Conservation (phyloP, 1,140 invertebrate genomes). For the Achatina immaculata region DNA sequence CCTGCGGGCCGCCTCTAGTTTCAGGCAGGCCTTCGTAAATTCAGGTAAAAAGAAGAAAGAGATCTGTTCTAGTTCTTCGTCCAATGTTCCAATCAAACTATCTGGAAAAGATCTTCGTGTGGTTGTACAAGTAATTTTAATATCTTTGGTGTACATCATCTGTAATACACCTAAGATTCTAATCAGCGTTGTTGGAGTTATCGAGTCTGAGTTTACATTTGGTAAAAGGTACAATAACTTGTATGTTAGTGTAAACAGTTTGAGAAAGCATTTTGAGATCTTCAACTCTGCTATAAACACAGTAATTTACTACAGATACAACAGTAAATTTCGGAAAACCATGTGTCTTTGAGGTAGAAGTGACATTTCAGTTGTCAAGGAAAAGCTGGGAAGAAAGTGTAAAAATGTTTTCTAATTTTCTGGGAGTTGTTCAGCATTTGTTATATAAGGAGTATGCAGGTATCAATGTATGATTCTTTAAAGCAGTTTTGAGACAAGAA, state of each 20-base stretch:
- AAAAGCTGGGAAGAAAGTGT: too few species aligned
- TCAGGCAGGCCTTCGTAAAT: neutral
- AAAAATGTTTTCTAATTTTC: too few species aligned
- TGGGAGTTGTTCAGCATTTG: too few species aligned
- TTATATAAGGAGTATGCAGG: too few species aligned
- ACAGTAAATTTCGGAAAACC: neutral
- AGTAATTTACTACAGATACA: slow-evolving; percentile 21
- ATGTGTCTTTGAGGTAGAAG: neutral
- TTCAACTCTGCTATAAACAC: neutral
- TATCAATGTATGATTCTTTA: too few species aligned
- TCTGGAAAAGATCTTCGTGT: slow-evolving; percentile 3
- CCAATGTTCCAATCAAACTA: neutral
- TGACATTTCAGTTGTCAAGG: too few species aligned
- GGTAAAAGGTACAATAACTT: neutral
- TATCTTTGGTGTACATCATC: neutral
- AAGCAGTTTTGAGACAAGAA: too few species aligned
- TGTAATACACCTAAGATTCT: slow-evolving; percentile 1
- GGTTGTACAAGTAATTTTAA: neutral
- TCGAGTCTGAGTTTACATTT: neutral
- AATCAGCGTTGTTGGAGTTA: neutral
- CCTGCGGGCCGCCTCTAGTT: neutral
- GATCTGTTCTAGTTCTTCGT: neutral
- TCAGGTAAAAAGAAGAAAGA: neutral
- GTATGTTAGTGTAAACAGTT: neutral
- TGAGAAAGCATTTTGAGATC: neutral